Conservation (phyloP, 1,140 invertebrate species). For the Halyomorpha halys region DNA sequence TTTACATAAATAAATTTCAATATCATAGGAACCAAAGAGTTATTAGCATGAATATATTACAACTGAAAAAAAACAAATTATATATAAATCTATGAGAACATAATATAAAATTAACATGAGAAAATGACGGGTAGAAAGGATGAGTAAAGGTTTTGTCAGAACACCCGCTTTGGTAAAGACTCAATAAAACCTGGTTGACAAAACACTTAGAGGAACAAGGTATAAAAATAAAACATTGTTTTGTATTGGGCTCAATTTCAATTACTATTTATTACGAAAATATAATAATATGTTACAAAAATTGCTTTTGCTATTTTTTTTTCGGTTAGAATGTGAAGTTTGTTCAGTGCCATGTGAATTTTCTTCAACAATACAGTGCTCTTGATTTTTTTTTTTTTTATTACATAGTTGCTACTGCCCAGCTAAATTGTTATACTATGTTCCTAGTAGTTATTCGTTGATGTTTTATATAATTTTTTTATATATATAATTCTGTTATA, state of each 20-base stretch:
- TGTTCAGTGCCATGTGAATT: slow-evolving; percentile 24
- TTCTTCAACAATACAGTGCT: slow-evolving; percentile 22
- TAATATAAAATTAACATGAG: too few species aligned
- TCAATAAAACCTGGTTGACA: too few species aligned
- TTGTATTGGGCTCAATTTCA: slow-evolving; percentile 21
- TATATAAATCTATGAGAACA: too few species aligned
- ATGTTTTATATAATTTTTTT: slow-evolving; percentile 2
- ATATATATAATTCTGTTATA: slow-evolving; percentile 23
- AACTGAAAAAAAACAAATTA: too few species aligned
- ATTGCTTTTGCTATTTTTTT: slow-evolving; percentile 26
- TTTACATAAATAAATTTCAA: too few species aligned
- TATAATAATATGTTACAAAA: slow-evolving; percentile 32
- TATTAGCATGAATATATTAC: too few species aligned
- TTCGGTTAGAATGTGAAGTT: slow-evolving; percentile 26
- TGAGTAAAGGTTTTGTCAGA: too few species aligned
- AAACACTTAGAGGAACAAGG: too few species aligned
- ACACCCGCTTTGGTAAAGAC: too few species aligned
- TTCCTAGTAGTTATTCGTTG: slow-evolving; percentile 20
- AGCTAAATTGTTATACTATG: slow-evolving; percentile 21
- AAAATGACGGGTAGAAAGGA: too few species aligned
- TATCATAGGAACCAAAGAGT: too few species aligned
- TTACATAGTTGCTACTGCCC: slow-evolving; percentile 21
- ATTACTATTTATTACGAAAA: slow-evolving; percentile 31
- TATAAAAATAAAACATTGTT: neutral
- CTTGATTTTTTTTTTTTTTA: slow-evolving; percentile 8